These are phyloP conservation scores for Elmis aenea DNA, from an alignment of 2,888 invertebrate species.

Conservation along the genomic window DNA sequence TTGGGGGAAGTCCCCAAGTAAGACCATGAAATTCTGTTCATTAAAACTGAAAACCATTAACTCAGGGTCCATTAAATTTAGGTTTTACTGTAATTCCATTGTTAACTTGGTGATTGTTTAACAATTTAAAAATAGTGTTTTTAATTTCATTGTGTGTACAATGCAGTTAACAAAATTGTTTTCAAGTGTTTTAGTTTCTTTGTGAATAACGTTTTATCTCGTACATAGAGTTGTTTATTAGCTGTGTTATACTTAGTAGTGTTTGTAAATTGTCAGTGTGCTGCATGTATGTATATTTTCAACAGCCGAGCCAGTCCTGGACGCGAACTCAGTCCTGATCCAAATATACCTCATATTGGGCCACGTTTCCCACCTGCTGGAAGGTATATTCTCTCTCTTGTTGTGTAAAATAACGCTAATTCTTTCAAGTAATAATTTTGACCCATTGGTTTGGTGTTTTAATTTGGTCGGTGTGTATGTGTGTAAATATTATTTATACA, in stretches of 20 bases:
- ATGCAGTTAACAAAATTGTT: slow-evolving; percentile 8
- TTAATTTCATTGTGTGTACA: too few species aligned
- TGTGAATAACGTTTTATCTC: slow-evolving; percentile 2
- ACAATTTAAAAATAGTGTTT: too few species aligned
- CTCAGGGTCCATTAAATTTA: too few species aligned
- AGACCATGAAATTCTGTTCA: too few species aligned
- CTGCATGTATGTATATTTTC: slow-evolving; percentile 49
- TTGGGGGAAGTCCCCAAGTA: too few species aligned
- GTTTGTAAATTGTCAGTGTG: slow-evolving; percentile 25
- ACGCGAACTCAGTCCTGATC: slow-evolving; percentile 76
- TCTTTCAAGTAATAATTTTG: too few species aligned
- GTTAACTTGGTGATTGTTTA: too few species aligned
- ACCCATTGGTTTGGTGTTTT: neutral
- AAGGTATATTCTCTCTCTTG: slow-evolving; percentile 55
- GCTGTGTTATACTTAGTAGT: slow-evolving; percentile 6
- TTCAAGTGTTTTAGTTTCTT: slow-evolving; percentile 3
- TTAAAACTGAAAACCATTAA: too few species aligned
- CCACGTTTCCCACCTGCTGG: slow-evolving; percentile 84
- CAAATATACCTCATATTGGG: slow-evolving; percentile 82
- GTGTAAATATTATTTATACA: too few species aligned
- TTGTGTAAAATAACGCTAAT: neutral
- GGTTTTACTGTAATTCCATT: too few species aligned
- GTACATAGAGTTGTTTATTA: slow-evolving; percentile 2
- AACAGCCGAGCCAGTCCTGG: slow-evolving; percentile 84
- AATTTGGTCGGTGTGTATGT: too few species aligned